These are phyloP conservation scores for Trinectes maculatus DNA, from an alignment of 2,113 vertebrate genomes.

Conservation along the genomic window DNA sequence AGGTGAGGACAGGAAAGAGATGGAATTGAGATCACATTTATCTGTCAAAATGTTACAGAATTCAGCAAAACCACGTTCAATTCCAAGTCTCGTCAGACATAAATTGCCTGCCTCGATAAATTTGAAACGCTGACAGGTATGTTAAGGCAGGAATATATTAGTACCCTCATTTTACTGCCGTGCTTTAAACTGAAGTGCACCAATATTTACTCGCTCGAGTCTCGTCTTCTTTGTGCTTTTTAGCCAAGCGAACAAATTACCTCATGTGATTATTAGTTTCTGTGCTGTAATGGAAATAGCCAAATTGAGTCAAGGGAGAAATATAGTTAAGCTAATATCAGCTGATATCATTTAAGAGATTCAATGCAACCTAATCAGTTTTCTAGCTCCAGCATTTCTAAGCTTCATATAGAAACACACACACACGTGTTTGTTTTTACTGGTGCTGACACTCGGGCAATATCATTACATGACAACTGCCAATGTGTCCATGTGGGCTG, in stretches of 20 bases:
- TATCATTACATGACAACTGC: constrained; percentile 83
- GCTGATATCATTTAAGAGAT: background rate
- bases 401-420: no score
- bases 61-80: constrained; percentile 33
- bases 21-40: constrained; percentile 33
- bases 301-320: background rate
- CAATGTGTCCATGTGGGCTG: constrained; percentile 75
- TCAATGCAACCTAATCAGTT: background rate
- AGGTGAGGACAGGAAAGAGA: constrained; percentile 34
- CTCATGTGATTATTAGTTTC: background rate
- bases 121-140: constrained; percentile 41
- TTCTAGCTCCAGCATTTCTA: background rate
- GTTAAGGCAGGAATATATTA: constrained; percentile 22
- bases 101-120: constrained; percentile 42
- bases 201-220: constrained; percentile 24
- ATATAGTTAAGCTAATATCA: background rate
- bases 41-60: constrained; percentile 39
- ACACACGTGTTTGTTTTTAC: no score
- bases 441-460: constrained; percentile 66
- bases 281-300: background rate
- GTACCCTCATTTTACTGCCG: constrained; percentile 15
- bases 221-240: background rate
- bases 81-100: constrained; percentile 37
- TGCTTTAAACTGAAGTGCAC: constrained; percentile 7
- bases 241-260: constrained; percentile 1